Base-by-base conservation (phyloP, 2,797 vertebrate species). In the Rhinatrema bivittatum region DNA sequence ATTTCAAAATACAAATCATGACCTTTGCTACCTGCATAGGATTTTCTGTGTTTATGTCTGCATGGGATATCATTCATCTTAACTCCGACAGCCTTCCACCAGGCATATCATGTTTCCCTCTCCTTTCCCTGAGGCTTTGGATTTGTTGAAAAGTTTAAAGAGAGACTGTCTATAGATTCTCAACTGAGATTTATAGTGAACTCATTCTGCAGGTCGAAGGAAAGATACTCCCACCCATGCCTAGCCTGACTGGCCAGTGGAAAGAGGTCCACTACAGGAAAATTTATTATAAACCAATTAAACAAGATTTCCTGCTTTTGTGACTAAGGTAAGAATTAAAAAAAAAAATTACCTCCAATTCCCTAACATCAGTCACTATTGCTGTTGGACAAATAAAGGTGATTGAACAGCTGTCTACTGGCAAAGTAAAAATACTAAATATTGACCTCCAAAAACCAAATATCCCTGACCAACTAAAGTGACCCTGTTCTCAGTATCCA, bases 81-180 rank as follows among this genome's bases (percentile, higher is more conserved):
- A 21, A 34, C 29, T 46, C 16, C 39, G 32, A 49, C 32, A 50
- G 28, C 20, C 46, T 39, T 58, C 46, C 20, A 21, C 13, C 19
- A 47, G 23, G 20, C 34, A 51, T 20, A 41, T 22, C 25, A 22
- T 34, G 19, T 44, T 27, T 45, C 24, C 10, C 10, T 12, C 0
- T 1, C 39, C 39, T 38, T 32, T 12, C 39, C 36, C 21, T 40
- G 24, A 46, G 22, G 25, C 10, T 20, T 16, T 35, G 27, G 20
- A 25, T 34, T 32, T 32, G 42, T 30, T 19, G 22, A 46, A 41
- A 64, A 53, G 12, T 39, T 56, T 16, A 54, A 61, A 39, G n/a
- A 39, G 22, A 30, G 31, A 10, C 9, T 46, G 41, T 40, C 18
- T 32, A 3, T 6, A 20, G 7, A 3, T 37, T 45, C 23, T 32